These are phyloP conservation scores for Orestias chungarensis DNA, from an alignment of 2,797 vertebrate genomes.

Conservation along the genomic window DNA sequence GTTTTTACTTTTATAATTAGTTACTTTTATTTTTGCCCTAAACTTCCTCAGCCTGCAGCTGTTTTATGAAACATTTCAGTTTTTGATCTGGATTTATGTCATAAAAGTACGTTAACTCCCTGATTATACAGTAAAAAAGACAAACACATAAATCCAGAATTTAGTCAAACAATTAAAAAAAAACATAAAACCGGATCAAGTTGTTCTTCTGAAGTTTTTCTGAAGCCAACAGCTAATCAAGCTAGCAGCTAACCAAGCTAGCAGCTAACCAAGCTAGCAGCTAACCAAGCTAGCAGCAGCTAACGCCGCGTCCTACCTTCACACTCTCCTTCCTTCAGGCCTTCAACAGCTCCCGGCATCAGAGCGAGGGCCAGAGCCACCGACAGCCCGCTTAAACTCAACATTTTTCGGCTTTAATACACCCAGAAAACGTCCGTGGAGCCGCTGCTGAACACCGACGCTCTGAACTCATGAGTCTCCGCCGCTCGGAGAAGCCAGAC, in stretches of 20 bases:
- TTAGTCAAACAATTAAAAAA: background rate
- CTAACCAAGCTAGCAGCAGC: background rate
- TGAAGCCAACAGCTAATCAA: background rate
- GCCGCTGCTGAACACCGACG: background rate
- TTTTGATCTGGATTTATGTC: background rate
- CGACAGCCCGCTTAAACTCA: constrained; percentile 79
- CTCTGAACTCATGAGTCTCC: constrained; percentile 16
- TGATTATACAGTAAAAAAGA: too few relatives aligned
- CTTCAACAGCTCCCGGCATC: constrained; percentile 71
- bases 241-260: too few relatives aligned
- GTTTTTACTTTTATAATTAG: background rate
- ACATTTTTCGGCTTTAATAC: constrained; percentile 58
- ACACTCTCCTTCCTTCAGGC: constrained; percentile 87
- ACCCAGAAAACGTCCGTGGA: background rate
- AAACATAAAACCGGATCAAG: background rate
- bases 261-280: too few relatives aligned
- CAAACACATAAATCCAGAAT: background rate
- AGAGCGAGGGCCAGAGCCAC: constrained; percentile 84
- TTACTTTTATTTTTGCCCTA: too few relatives aligned
- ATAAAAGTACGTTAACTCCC: too few relatives aligned
- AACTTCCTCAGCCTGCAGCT: background rate
- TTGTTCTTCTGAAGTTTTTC: background rate
- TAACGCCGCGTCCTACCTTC: constrained; percentile 82
- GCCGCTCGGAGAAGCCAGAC: constrained; percentile 25
- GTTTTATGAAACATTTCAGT: background rate